Conservation (phyloP, 2,888 invertebrate genomes). For the Acrocyrtus sp. region DNA sequence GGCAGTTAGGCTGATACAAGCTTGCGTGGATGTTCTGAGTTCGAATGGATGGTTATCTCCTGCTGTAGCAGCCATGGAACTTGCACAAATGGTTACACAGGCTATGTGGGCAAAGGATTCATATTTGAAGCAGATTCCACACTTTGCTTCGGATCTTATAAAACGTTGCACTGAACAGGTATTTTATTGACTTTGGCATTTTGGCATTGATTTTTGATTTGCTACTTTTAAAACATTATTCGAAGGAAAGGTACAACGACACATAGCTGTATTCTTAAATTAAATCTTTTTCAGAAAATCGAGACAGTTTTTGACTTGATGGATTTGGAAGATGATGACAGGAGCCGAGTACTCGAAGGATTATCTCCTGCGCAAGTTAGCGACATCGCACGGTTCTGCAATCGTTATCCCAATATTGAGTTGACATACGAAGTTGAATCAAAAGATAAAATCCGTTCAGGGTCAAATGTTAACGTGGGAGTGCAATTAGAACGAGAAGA, state of each 20-base stretch:
- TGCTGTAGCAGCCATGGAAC: constrained; percentile 98
- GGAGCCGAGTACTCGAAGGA: constrained; percentile 81
- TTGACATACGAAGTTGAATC: constrained; percentile 90
- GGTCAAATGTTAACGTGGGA: constrained; percentile 87
- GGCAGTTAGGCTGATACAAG: constrained; percentile 88
- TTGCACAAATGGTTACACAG: constrained; percentile 99
- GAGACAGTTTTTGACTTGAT: constrained; percentile 96
- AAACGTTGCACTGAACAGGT: constrained; percentile 89
- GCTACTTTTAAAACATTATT: background rate
- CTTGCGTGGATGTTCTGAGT: constrained; percentile 91
- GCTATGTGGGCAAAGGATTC: constrained; percentile 99
- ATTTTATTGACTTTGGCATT: background rate
- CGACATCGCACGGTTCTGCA: constrained; percentile 98
- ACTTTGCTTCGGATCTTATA: constrained; percentile 89
- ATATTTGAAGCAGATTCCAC: constrained; percentile 95
- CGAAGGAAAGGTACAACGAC: constrained; percentile 5
- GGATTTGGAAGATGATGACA: constrained; percentile 90
- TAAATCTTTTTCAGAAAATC: constrained; percentile 71
- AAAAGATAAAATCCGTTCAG: constrained; percentile 80
- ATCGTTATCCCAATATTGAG: constrained; percentile 98
- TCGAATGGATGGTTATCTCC: constrained; percentile 98
- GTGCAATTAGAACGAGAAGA: constrained; percentile 96
- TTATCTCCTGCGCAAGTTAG: constrained; percentile 89
- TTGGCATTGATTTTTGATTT: no score
- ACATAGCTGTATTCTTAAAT: no score